Evolutionary conservation across 1,140 invertebrate genomes (phyloP), one percentile per base, ranked within the genome.

Genomic region (Danaus plexippus): DNA sequence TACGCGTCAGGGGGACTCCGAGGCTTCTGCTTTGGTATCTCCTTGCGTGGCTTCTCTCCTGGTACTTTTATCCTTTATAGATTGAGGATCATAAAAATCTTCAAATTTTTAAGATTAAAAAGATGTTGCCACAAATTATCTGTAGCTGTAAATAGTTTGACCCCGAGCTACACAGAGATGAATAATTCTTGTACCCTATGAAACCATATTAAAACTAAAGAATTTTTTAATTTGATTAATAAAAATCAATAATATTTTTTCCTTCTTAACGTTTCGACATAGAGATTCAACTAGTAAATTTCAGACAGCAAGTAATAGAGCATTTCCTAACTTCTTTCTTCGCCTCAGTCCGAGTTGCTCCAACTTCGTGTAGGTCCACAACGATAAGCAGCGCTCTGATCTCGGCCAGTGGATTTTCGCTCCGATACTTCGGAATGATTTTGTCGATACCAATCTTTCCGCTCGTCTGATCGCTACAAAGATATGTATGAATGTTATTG

Each of bases 391-490:
- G 15, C 91, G 87, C 40, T 89, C 85, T 4, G 92, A 76, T 32
- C 88, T 77, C 0, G 93, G 92, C 75, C 91, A 87, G 71, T 93
- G 92, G 11, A 92, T 87, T 5, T 82, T 76, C 0, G 92, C 90
- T 0, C 90, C 91, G 6, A 92, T 87, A 9, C 88, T 69, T 43
- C 86, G 86, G 70, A 94, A 92, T 0, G 89, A 66, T 9, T 86
- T 69, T 0, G 91, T 90, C 0, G 88, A 80, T 7, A 92, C 66
- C 10, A 91, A 77, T 54, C 86, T 71, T 7, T 92, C 77, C 0
- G 88, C 90, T 41, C 90, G 72, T 49, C 90, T 88, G 45, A 93
- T 88, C 4, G 90, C 92, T 92, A 67, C 0, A 62, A 61, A 43
- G 5, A 9, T 11, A 15, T 11, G 13, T 13, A 15, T 12, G 1